Percentiles rank a stretch among this genome's conserved stretches.
These are phyloP conservation scores for Adela reaumurella DNA, from an alignment of 2,888 invertebrate genomes.

Conservation along the genomic window DNA sequence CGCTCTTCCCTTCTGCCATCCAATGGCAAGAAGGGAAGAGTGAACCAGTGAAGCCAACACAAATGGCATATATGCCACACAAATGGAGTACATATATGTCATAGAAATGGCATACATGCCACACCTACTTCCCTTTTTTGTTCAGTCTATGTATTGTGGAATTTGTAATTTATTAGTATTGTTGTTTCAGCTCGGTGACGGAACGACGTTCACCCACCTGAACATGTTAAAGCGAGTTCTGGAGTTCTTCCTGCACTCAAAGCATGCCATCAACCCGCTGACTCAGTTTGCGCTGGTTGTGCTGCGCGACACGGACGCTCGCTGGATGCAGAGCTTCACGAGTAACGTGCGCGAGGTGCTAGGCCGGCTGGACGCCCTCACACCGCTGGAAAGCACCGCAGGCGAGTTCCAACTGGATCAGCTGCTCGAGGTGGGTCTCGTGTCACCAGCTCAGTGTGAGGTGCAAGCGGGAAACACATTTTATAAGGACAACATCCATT, in stretches of 20 bases:
- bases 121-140: too few species aligned
- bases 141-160: too few species aligned
- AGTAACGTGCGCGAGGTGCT: slow-evolving; percentile 56
- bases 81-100: too few species aligned
- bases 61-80: too few species aligned
- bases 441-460: too few species aligned
- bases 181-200: slow-evolving; percentile 37
- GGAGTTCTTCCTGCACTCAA: slow-evolving; percentile 60
- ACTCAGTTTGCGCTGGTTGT: slow-evolving; percentile 63
- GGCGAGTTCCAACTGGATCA: slow-evolving; percentile 10
- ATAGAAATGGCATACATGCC: too few species aligned
- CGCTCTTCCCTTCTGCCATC: too few species aligned
- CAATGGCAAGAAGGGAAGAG: too few species aligned
- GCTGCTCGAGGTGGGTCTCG: neutral
- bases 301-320: slow-evolving; percentile 47
- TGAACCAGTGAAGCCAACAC: too few species aligned
- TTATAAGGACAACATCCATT: too few species aligned
- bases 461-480: too few species aligned
- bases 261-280: slow-evolving; percentile 54
- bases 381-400: slow-evolving; percentile 43
- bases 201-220: slow-evolving; percentile 52
- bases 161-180: too few species aligned
- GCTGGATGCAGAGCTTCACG: slow-evolving; percentile 62
- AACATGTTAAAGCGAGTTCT: slow-evolving; percentile 62
- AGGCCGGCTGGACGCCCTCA: slow-evolving; percentile 51